phyloP scores from a whole-genome alignment of 2,113 vertebrate genomes.

The Herpailurus yagouaroundi region DNA sequence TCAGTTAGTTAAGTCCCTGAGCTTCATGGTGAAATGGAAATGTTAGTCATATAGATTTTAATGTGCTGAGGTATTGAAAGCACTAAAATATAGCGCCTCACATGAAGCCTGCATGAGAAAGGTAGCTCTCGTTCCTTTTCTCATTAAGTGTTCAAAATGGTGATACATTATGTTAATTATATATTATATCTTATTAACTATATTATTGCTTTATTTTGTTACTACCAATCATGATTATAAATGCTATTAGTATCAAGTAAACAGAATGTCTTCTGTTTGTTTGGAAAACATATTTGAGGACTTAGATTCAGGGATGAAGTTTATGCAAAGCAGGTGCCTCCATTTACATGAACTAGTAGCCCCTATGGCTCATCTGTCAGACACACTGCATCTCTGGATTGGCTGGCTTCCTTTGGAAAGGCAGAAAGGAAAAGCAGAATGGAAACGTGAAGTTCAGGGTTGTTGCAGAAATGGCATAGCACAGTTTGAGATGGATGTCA shows the following conservation, averaged over 20 bases:
- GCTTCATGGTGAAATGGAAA: not conserved
- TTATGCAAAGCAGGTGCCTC: not conserved
- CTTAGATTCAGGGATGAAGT: not conserved
- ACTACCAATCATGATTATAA: not conserved
- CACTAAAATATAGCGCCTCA: not conserved
- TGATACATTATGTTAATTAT: not conserved
- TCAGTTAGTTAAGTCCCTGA: not conserved
- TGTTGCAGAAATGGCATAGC: not conserved
- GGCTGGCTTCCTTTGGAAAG: not conserved
- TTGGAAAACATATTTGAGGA: slow-evolving; percentile 31
- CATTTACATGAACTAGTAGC: not conserved
- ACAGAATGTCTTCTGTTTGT: not conserved
- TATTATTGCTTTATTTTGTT: not conserved
- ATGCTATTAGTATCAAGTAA: not conserved
- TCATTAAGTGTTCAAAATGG: not conserved
- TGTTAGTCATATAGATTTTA: not conserved
- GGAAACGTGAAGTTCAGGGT: not conserved
- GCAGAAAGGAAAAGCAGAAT: not conserved
- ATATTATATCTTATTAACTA: not conserved
- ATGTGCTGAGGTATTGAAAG: not conserved
- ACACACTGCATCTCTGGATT: not conserved
- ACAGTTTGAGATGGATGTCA: not conserved
- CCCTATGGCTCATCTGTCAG: not conserved
- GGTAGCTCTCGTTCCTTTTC: not conserved
- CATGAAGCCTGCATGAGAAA: not conserved